Base-by-base conservation (phyloP, 2,113 vertebrate genomes). In the Rhadina sibilatrix region DNA sequence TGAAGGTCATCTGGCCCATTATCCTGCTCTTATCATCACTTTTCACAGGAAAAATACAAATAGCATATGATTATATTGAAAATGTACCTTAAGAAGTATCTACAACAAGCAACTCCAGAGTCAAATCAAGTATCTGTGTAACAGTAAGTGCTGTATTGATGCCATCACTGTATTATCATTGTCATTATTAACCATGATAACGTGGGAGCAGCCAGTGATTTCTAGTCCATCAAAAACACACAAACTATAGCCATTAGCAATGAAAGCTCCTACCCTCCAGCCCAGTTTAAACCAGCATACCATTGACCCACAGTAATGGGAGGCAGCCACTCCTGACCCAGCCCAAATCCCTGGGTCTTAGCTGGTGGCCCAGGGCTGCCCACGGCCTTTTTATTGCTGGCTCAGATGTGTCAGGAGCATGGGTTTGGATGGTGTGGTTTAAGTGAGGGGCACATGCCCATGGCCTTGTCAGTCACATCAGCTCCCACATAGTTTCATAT, bases 191-290 rank as follows among this genome's bases (percentile, higher is more conserved):
- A 31, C 42, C n/a, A 78, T 8, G 23, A 33, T 6, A 19, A 2
- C 3, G 10, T 65, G 31, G 12, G 8, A 64, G 46, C 38, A 79
- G 28, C 47, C 8, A 77, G 14, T 5, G 7, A 76, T 69, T 69
- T 28, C 28, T 31, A 5, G 53, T 42, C 53, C 60, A 8, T 17
- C 42, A 47, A 22, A 33, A 9, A 1, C 5, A 30, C 11, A 33
- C 20, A 20, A 11, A 23, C 16, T 24, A 2, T 1, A 30, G 10
- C 20, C 7, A 12, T 4, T 4, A 54, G 2, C 23, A 42, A 3
- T 9, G 5, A 27, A 25, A 30, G 6, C 9, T 75, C 16, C 60
- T n/a, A 14, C 3, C 16, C 31, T 75, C 8, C 28, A 61, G 28
- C 19, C 52, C 70, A 27, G 24, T 72, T 83, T 40, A 46, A 96